Evolutionary conservation across 2,888 invertebrate genomes (phyloP).

Genomic region (Argyresthia goedartella): DNA sequence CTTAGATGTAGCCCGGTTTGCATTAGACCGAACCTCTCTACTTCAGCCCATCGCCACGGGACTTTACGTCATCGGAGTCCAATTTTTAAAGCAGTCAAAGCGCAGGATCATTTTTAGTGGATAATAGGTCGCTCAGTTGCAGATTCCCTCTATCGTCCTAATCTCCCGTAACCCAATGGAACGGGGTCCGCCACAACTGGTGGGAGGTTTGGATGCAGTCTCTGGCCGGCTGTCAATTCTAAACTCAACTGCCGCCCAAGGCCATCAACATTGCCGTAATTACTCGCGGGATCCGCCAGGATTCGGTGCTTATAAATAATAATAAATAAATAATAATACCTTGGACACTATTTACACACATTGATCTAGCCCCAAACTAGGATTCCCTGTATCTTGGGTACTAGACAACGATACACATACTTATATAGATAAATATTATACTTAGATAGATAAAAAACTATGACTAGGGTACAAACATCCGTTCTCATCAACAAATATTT

Average conservation of each 20-base stretch:
- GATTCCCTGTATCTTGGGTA: no score
- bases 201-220: not conserved
- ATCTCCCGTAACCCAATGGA: not conserved
- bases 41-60: not conserved
- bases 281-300: not conserved
- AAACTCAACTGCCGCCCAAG: not conserved
- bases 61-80: not conserved
- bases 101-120: conserved; percentile 2
- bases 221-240: not conserved
- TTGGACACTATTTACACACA: no score
- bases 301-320: not conserved
- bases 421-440: no score
- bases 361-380: no score
- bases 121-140: conserved; percentile 2
- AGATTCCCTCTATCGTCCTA: conserved; percentile 4
- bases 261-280: not conserved
- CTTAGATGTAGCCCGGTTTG: not conserved
- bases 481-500: no score
- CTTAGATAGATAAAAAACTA: no score
- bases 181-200: not conserved
- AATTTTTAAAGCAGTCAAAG: conserved; percentile 4
- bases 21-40: not conserved
- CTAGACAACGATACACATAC: no score
- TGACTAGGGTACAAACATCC: no score
- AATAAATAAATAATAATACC: no score